These are phyloP conservation scores for Alectura lathami DNA, from an alignment of 2,113 vertebrate genomes.

Conservation along the genomic window DNA sequence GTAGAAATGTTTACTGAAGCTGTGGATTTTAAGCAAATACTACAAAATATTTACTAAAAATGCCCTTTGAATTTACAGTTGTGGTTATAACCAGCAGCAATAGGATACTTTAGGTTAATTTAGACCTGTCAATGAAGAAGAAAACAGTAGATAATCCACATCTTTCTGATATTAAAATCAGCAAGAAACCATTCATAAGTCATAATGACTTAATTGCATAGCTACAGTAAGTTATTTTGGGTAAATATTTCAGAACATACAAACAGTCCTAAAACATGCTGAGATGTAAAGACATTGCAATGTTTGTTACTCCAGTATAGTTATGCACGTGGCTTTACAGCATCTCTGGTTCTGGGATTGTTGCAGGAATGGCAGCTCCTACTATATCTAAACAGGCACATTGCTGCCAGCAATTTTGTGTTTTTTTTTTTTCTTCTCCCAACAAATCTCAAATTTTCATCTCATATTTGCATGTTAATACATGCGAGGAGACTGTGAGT, in stretches of 20 bases:
- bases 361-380: neutral
- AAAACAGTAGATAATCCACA: neutral
- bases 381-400: neutral
- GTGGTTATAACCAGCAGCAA: neutral
- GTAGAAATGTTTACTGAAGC: neutral
- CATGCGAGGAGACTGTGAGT: neutral
- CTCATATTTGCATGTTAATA: neutral
- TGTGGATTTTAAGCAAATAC: conserved; percentile 5
- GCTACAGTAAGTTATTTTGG: neutral
- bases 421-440: neutral
- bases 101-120: conserved; percentile 14
- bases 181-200: neutral
- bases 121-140: neutral
- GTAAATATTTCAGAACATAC: neutral
- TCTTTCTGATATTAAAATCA: conserved; percentile 10
- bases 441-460: neutral
- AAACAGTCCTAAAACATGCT: neutral
- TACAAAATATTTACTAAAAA: conserved; percentile 2
- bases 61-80: neutral
- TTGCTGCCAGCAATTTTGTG: neutral
- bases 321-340: neutral
- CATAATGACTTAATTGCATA: neutral
- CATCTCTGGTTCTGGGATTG: neutral
- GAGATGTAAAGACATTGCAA: neutral
- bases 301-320: neutral